Base-by-base conservation (phyloP, 2,113 vertebrate genomes). In the Athene cunicularia region DNA sequence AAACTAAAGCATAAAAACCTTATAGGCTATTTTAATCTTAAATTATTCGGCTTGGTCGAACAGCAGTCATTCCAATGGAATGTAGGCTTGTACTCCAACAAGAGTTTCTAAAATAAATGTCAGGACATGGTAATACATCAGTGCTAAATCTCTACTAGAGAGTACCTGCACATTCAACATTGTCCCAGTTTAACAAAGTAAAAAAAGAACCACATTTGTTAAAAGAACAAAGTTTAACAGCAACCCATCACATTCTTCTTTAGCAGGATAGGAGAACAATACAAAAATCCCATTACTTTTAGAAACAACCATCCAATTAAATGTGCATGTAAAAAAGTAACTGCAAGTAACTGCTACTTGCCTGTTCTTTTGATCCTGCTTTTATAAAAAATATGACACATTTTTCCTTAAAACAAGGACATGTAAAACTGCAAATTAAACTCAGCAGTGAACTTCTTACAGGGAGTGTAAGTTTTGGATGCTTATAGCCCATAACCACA, bases 51-150 rank as follows among this genome's bases (percentile, higher is more conserved):
- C 91, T 73, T 81, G 73, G 88, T 85, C 2, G 0, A 95, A 45
- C 19, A 81, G 72, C 52, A 94, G 74, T 94, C 93, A 96, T 58
- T 62, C 67, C 74, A 90, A 70, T 59, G 94, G 95, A 97, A 97
- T 91, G 95, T 3, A 87, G 84, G 73, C 58, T 80, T 85, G 39
- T 39, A 45, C 73, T 96, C 89, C 93, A 95, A 81, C 66, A 84
- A 66, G 3, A 7, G 53, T 93, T 94, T 85, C 96, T 95, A 88
- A 92, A 95, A 85, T 85, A 95, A 95, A 82, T 66, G 92, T 82
- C 90, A 94, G 75, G 50, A 59, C 37, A 80, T 4, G 26, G 86
- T 27, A 79, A 94, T 22, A 26, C 28, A 60, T 53, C 80, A 49
- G 58, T 12, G 58, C 73, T 72, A 56, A 33, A 79, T 37, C 77